phyloP scores from a whole-genome alignment of 2,797 vertebrate genomes.

The Micromesistius poutassou region DNA sequence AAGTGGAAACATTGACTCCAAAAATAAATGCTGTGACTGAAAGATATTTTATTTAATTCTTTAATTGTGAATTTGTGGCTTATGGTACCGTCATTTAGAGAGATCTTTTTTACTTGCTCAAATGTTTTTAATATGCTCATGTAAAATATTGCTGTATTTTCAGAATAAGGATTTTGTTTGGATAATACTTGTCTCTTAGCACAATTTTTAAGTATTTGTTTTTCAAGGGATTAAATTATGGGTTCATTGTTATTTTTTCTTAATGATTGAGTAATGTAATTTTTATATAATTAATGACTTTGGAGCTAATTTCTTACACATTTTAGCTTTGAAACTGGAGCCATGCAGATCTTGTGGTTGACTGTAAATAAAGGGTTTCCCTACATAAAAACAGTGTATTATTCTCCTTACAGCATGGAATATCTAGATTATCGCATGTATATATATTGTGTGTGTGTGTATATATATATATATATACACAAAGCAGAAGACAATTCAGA shows the following conservation, averaged over 20 bases:
- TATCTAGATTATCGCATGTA: background rate
- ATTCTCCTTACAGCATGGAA: background rate
- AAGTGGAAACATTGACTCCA: conserved; percentile 69
- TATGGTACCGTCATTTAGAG: conserved; percentile 77
- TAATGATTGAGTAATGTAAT: conserved; percentile 56
- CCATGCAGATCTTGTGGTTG: conserved; percentile 72
- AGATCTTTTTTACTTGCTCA: conserved; percentile 63
- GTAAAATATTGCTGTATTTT: conserved; percentile 80
- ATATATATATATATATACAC: no score
- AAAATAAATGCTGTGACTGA: conserved; percentile 85
- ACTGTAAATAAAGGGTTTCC: conserved; percentile 83
- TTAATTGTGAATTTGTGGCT: conserved; percentile 78
- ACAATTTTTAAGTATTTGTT: conserved; percentile 73
- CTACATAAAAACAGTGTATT: conserved; percentile 43
- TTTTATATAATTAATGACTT: conserved; percentile 80
- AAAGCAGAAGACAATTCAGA: background rate
- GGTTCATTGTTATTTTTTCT: conserved; percentile 62
- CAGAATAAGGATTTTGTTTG: conserved; percentile 73
- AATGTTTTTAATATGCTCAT: conserved; percentile 71
- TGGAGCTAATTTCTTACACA: conserved; percentile 79
- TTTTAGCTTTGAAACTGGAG: conserved; percentile 77
- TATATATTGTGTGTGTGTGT: no score
- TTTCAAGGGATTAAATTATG: conserved; percentile 81
- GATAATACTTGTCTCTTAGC: conserved; percentile 77
- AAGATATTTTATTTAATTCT: conserved; percentile 82